Conservation (phyloP, 2,113 vertebrate species). For the Bungarus multicinctus region DNA sequence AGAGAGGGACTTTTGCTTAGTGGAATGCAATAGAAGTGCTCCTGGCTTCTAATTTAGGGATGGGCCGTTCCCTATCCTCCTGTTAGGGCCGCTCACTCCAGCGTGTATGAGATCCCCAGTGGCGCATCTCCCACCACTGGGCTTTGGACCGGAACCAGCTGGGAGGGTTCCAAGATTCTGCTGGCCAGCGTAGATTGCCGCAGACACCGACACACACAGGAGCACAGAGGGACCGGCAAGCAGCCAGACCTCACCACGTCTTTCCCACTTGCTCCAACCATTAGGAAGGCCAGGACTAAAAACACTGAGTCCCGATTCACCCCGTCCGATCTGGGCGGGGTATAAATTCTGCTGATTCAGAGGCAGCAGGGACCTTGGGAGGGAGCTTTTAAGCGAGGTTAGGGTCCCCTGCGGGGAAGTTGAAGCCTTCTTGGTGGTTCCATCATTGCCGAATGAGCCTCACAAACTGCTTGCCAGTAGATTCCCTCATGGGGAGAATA, state of each 20-base stretch:
- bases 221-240: constrained; percentile 19
- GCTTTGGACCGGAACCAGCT: fast-evolving
- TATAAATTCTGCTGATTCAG: not conserved
- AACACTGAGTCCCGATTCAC: not conserved
- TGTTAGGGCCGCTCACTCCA: not conserved
- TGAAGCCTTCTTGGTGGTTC: constrained; percentile 48
- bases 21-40: constrained; percentile 17
- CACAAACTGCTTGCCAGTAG: not conserved
- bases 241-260: not conserved
- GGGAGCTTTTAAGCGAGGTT: not conserved
- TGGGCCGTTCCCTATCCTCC: not conserved
- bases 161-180: not conserved
- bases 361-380: not conserved
- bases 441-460: constrained; percentile 49
- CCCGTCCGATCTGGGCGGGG: fast-evolving
- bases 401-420: not conserved
- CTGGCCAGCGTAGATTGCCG: constrained; percentile 26
- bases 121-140: not conserved
- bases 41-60: constrained; percentile 41
- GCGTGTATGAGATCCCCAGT: not conserved
- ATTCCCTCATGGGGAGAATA: not conserved
- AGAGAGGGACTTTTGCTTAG: constrained; percentile 35
- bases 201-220: not conserved
- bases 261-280: not conserved
- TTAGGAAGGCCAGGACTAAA: not conserved